A percentile compares a stretch with the other conserved stretches of the same genome.
phyloP scores from a whole-genome alignment of 2,888 invertebrate genomes.

The Adela reaumurella region DNA sequence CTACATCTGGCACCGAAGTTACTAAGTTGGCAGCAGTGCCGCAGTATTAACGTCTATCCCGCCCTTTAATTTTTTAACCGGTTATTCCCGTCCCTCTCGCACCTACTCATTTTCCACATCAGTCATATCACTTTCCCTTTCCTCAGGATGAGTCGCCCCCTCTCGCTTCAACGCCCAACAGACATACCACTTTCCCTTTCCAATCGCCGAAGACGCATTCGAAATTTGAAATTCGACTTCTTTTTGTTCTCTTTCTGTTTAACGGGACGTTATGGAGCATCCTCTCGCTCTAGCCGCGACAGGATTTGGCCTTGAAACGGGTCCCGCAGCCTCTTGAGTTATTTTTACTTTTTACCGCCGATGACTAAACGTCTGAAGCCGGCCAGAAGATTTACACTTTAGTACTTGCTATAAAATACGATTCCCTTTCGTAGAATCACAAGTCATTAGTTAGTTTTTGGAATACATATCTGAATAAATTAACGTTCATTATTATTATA shows the following conservation, averaged over 20 bases:
- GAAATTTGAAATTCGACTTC: constrained; percentile 9
- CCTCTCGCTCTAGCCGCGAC: constrained; percentile 26
- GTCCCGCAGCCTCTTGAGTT: constrained; percentile 41
- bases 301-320: constrained; percentile 53
- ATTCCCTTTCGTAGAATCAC: no score
- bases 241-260: constrained; percentile 18
- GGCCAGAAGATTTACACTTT: not conserved
- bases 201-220: constrained; percentile 49
- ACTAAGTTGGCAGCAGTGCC: constrained; percentile 32
- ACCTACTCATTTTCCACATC: constrained; percentile 12
- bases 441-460: no score
- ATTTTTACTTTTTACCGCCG: constrained; percentile 51
- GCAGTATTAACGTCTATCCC: no score
- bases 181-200: constrained; percentile 53
- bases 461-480: no score
- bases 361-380: constrained; percentile 46
- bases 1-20: no score
- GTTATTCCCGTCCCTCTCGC: constrained; percentile 27
- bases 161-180: constrained; percentile 30
- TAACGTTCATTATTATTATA: no score
- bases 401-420: no score
- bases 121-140: constrained; percentile 31
- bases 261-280: constrained; percentile 11
- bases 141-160: constrained; percentile 40
- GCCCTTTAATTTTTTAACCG: constrained; percentile 56